Evolutionary conservation across 2,113 vertebrate genomes (phyloP), one percentile per base, ranked within the genome.

Genomic region (Emydura subglobosa): DNA sequence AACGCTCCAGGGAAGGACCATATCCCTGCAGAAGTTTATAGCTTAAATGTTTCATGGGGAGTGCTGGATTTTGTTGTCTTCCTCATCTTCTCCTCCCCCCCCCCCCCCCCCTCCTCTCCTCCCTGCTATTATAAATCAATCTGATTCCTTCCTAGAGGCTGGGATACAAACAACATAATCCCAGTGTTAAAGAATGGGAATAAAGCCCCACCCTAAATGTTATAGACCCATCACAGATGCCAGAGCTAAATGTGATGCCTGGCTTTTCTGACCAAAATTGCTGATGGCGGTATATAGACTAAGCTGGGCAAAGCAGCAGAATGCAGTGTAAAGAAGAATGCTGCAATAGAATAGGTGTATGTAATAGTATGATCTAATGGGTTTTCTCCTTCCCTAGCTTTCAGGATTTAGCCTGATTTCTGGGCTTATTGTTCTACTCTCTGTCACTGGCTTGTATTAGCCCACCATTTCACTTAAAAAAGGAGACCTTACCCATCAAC

Each of bases 1-100:
- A 95, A 85, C 0, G 0, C 92, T 94, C 27, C 29, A 90, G 88
- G 92, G 74, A 68, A 94, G 50, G 90, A 90, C 83, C 83, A 61
- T 76, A 87, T 88, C n/a, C 80, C 34, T 5, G 25, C 44, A 61
- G 83, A 96, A 88, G 13, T 88, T 90, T 74, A 87, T 51, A 53
- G 31, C 44, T 96, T 68, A 92, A 80, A 55, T 21, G 7, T 82
- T 94, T 55, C 49, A 17, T 68, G 49, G 92, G 80, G 55, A 86
- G 53, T 65, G 88, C 27, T 49, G 93, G 74, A 81, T 91, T 92
- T 95, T 90, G 6, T 79, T 47, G 9, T 81, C 42, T 85, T 83
- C 29, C 89, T 4, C 16, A 31, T 7, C 44, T 95, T 39, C 0
- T 0, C 72, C 55, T 89, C 86, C 80, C 27, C 25, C 51, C 49